phyloP scores from a whole-genome alignment of 2,888 invertebrate species.

The Heliothis peltigera region DNA sequence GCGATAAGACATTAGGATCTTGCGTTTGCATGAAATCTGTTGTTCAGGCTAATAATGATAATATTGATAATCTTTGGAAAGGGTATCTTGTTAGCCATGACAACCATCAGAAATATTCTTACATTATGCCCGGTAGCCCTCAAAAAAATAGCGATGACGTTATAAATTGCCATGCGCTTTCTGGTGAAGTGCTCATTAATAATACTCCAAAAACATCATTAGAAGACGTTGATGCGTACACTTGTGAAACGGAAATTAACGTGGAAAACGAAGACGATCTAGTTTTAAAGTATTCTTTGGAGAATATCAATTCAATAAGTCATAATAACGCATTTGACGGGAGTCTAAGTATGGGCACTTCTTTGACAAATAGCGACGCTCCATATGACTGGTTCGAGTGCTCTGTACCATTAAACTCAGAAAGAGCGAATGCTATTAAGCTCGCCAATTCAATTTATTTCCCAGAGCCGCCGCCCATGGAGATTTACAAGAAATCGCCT shows the following conservation, averaged over 20 bases:
- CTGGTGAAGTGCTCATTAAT: neutral
- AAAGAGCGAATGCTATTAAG: slow-evolving; percentile 50
- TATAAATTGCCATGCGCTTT: slow-evolving; percentile 7
- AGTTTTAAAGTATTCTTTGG: slow-evolving; percentile 65
- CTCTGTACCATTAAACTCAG: slow-evolving; percentile 47
- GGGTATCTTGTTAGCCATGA: slow-evolving; percentile 58
- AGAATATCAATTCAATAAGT: slow-evolving; percentile 51
- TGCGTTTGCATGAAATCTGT: slow-evolving; percentile 77
- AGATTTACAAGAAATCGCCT: slow-evolving; percentile 39
- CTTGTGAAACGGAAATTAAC: slow-evolving; percentile 56
- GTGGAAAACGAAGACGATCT: slow-evolving; percentile 61
- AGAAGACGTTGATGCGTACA: slow-evolving; percentile 21
- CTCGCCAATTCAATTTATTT: slow-evolving; percentile 66
- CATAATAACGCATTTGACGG: slow-evolving; percentile 65
- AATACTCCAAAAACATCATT: slow-evolving; percentile 2
- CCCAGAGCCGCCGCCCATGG: slow-evolving; percentile 54
- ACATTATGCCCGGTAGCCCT: slow-evolving; percentile 70
- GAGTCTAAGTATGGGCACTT: slow-evolving; percentile 50
- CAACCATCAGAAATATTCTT: slow-evolving; percentile 66
- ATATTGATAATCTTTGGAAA: slow-evolving; percentile 71
- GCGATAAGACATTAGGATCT: slow-evolving; percentile 68
- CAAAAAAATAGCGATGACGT: slow-evolving; percentile 30
- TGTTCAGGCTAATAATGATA: slow-evolving; percentile 62
- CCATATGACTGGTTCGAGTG: slow-evolving; percentile 64
- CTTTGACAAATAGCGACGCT: slow-evolving; percentile 55